Evolutionary conservation across 2,888 invertebrate species (phyloP).

Genomic region (Apamea anceps): DNA sequence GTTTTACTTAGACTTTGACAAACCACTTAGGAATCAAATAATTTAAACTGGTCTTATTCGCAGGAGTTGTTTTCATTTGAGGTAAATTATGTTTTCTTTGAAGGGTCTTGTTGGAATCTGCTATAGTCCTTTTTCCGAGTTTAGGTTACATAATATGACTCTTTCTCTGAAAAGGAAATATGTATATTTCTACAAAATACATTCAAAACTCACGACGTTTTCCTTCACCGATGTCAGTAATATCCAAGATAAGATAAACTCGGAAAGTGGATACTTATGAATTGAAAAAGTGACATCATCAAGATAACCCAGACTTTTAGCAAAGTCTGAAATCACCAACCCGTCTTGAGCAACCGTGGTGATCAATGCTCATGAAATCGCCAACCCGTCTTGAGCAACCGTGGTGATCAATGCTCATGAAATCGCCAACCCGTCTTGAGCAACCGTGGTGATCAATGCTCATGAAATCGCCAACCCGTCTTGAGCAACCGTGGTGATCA

Average conservation of each 20-base stretch:
- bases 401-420: too few species aligned
- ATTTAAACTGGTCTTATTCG: slow-evolving; percentile 24
- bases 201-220: background rate
- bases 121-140: background rate
- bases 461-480: too few species aligned
- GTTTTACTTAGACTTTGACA: slow-evolving; percentile 18
- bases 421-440: too few species aligned
- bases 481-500: too few species aligned
- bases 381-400: too few species aligned
- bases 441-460: too few species aligned
- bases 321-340: too few species aligned
- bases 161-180: background rate
- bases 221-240: background rate
- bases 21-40: slow-evolving; percentile 24
- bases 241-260: background rate
- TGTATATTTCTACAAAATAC: background rate
- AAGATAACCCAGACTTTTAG: too few species aligned
- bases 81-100: background rate
- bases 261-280: background rate
- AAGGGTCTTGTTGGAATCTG: background rate
- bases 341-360: too few species aligned
- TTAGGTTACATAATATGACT: background rate
- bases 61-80: slow-evolving; percentile 13
- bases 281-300: background rate
- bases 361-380: too few species aligned